A percentile compares a stretch with the other conserved stretches of the same genome.
Conservation (phyloP, 2,888 invertebrate species). For the Tachystola acroxantha region DNA sequence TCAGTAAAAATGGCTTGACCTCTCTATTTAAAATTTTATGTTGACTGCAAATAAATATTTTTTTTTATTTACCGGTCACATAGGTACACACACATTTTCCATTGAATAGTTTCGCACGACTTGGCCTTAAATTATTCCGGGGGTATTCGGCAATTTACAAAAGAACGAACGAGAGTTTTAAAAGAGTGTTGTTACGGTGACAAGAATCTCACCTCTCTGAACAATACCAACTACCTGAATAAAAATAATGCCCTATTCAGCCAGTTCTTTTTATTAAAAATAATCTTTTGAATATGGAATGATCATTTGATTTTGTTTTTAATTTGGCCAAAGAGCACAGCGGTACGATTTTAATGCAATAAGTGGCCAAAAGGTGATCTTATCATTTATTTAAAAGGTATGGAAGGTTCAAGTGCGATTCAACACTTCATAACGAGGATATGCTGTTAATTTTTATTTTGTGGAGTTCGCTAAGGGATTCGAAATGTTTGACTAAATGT, state of each 20-base stretch:
- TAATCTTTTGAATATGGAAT: slow-evolving; percentile 21
- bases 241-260: slow-evolving; percentile 22
- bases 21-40: no score
- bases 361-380: slow-evolving; percentile 42
- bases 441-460: neutral
- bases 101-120: no score
- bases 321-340: slow-evolving; percentile 9
- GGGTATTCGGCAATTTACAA: no score
- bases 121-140: no score
- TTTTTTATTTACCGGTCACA: no score
- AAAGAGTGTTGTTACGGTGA: slow-evolving; percentile 45
- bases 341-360: slow-evolving; percentile 33
- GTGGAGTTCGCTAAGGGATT: no score
- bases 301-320: slow-evolving; percentile 22
- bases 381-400: neutral
- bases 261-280: slow-evolving; percentile 4
- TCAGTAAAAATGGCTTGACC: no score
- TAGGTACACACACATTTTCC: no score
- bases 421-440: slow-evolving; percentile 1
- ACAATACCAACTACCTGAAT: slow-evolving; percentile 11
- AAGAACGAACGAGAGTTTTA: no score
- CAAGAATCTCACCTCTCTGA: slow-evolving; percentile 56
- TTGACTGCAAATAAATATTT: no score
- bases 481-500: no score
- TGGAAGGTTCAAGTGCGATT: slow-evolving; percentile 15